phyloP scores from a whole-genome alignment of 2,113 vertebrate species.

The Vidua macroura region DNA sequence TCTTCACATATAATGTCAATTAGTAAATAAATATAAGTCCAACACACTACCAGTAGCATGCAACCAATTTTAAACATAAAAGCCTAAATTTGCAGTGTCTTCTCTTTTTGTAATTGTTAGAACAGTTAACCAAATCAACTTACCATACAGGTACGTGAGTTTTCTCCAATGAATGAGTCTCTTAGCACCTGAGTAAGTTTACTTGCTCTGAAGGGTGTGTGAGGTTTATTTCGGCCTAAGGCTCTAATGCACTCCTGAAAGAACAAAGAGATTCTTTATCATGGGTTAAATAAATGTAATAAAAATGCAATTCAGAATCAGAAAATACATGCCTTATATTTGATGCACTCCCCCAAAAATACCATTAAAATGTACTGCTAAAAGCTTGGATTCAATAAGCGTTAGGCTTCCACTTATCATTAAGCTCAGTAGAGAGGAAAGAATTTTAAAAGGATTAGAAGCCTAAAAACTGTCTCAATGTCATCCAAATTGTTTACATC shows the following conservation, averaged over 20 bases:
- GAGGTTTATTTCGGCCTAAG: slow-evolving; percentile 94
- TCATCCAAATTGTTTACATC: not conserved
- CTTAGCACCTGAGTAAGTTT: slow-evolving; percentile 97
- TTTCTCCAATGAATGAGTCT: slow-evolving; percentile 98
- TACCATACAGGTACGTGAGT: slow-evolving; percentile 98
- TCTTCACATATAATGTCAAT: not conserved
- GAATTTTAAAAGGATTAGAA: not conserved
- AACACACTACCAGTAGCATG: not conserved
- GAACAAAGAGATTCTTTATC: not conserved
- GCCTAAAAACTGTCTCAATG: not conserved
- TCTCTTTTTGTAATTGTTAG: not conserved
- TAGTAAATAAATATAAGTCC: not conserved
- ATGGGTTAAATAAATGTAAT: not conserved
- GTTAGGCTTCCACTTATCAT: not conserved
- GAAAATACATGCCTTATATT: not conserved
- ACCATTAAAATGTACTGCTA: not conserved
- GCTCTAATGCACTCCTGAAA: slow-evolving; percentile 95
- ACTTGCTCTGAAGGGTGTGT: slow-evolving; percentile 97
- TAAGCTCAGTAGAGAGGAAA: not conserved
- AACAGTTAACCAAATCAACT: slow-evolving; percentile 40
- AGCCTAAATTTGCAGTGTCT: not conserved
- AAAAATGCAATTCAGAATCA: not conserved
- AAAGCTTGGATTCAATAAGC: not conserved
- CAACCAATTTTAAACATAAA: not conserved
- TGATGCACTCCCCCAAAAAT: not conserved